phyloP scores from a whole-genome alignment of 2,888 invertebrate genomes.

The Drosophila eohydei region DNA sequence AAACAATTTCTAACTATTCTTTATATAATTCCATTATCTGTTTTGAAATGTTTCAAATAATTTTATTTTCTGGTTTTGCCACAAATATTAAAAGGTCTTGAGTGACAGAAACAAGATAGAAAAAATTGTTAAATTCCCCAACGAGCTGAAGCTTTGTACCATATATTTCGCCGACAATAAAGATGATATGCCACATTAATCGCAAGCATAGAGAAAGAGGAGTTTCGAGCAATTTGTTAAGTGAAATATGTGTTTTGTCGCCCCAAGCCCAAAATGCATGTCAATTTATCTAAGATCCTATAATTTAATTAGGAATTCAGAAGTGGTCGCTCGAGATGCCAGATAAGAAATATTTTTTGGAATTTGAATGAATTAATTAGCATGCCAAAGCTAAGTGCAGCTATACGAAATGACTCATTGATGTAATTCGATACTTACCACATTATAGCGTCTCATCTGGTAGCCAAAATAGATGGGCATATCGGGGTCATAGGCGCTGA shows the following conservation, averaged over 20 bases:
- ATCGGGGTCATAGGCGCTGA: conserved; percentile 89
- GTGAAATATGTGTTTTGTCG: conserved; percentile 12
- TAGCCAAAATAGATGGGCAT: conserved; percentile 95
- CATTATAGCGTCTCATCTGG: conserved; percentile 86
- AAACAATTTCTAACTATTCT: too few species aligned
- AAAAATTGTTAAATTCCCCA: neutral
- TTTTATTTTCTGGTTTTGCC: neutral
- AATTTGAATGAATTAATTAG: conserved; percentile 20
- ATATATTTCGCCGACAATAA: neutral
- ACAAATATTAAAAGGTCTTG: neutral
- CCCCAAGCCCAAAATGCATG: neutral
- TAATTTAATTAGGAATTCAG: conserved; percentile 28
- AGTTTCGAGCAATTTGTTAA: conserved; percentile 11
- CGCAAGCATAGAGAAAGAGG: neutral
- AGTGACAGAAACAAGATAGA: neutral
- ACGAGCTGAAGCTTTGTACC: neutral
- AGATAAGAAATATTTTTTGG: conserved; percentile 15
- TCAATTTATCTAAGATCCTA: conserved; percentile 7
- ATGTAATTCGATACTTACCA: conserved; percentile 63
- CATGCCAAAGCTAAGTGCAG: neutral
- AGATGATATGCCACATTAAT: neutral
- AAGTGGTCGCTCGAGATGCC: neutral
- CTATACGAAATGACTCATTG: neutral
- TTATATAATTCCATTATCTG: too few species aligned
- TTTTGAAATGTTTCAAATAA: neutral